Evolutionary conservation across 2,113 vertebrate species (phyloP), one percentile per base, ranked within the genome.

Genomic region (Trogon surrucura): DNA sequence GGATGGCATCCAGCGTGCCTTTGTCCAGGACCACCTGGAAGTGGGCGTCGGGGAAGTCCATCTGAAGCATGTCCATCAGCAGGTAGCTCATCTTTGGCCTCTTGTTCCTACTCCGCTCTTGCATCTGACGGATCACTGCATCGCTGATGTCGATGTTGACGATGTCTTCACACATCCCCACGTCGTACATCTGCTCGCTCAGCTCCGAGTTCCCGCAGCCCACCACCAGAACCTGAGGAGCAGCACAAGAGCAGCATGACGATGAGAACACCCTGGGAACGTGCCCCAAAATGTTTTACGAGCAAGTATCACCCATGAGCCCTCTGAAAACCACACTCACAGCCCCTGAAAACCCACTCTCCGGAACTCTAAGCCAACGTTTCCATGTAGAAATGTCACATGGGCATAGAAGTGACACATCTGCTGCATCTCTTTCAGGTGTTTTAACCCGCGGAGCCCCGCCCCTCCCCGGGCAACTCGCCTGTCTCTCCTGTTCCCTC

Each of bases 161-260:
- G 2, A 99, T 98, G 80, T 99, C 98, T 88, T 98, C 97, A 71
- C 98, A 99, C 93, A 95, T 20, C 32, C 99, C 99, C 45, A 98
- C 71, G 36, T 99, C 99, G 2, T 99, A 99, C 50, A 99, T 98
- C 96, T 99, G 99, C 93, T 99, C 99, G 2, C 99, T 99, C 54
- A 99, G 97, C 94, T 99, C 99, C 0, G 99, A 99, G 98, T 99
- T 99, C 26, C 99, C 99, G 16, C 99, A 99, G 47, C 99, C 99
- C n/a, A 99, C 98, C 94, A 99, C 99, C 50, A 99, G 96, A 26
- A 99, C 99, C 99, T 99, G 93, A 14, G 30, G n/a, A 77, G 38
- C 0, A 0, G 47, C 60, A 60, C 3, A 8, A 83, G 69, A 47
- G 47, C 16, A 38, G 22, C 0, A 0, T 0, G 11, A 53, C 3